Percentiles rank a stretch among this genome's conserved stretches.
Conservation (phyloP, 2,888 invertebrate species). For the Rapana venosa region DNA sequence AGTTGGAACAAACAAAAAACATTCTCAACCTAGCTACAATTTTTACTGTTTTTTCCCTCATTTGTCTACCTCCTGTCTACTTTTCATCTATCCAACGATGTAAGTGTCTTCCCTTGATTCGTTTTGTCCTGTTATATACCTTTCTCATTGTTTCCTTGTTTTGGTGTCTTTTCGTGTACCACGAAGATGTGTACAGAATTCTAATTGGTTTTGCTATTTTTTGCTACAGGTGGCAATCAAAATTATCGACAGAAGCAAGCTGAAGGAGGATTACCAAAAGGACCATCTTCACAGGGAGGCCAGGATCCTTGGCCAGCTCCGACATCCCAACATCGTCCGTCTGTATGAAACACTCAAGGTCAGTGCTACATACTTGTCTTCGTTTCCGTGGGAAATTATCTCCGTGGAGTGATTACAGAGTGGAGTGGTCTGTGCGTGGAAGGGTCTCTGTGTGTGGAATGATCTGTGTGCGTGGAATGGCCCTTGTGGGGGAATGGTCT, state of each 20-base stretch:
- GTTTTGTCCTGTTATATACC: background rate
- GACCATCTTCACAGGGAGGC: constrained; percentile 87
- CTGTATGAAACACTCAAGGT: constrained; percentile 83
- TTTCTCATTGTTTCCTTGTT: background rate
- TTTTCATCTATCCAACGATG: background rate
- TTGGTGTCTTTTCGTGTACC: background rate
- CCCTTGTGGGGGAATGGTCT: too few relatives aligned
- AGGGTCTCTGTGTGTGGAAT: too few relatives aligned
- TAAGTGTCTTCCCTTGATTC: background rate
- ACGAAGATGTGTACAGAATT: too few relatives aligned
- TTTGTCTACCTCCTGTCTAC: background rate
- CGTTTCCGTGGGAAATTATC: too few relatives aligned
- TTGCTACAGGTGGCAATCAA: constrained; percentile 84
- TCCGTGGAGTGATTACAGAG: too few relatives aligned
- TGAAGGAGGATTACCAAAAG: constrained; percentile 86
- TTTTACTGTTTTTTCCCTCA: background rate
- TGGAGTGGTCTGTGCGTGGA: too few relatives aligned
- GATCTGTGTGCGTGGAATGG: too few relatives aligned
- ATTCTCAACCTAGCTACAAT: too few relatives aligned
- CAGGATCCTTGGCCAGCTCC: constrained; percentile 84
- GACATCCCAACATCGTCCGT: constrained; percentile 86
- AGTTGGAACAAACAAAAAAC: too few relatives aligned
- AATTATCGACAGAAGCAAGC: constrained; percentile 85
- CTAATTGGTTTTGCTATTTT: background rate
- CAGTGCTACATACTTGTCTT: too few relatives aligned